Evolutionary conservation across 2,113 vertebrate species (phyloP).

Genomic region (Saiga tatarica): DNA sequence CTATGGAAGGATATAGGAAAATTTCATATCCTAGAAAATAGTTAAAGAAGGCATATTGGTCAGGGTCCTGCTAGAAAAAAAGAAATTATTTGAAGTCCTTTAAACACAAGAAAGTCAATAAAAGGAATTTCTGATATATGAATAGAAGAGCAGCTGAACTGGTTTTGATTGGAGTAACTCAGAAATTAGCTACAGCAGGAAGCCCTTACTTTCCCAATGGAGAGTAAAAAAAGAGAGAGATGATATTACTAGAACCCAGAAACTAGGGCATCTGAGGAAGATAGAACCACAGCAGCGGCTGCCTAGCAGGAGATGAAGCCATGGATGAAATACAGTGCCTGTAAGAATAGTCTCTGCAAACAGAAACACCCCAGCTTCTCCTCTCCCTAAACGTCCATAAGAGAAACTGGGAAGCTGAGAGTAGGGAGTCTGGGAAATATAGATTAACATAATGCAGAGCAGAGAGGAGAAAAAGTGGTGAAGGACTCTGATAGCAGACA

Average conservation of each 20-base stretch:
- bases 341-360: not conserved
- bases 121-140: not conserved
- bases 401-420: not conserved
- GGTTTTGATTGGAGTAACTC: not conserved
- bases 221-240: not conserved
- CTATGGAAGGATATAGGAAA: not conserved
- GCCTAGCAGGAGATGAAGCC: not conserved
- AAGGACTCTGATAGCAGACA: not conserved
- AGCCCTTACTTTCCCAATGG: not conserved
- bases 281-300: not conserved
- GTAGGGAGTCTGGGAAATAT: not conserved
- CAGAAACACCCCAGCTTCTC: not conserved
- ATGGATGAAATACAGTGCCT: not conserved
- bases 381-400: not conserved
- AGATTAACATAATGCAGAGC: not conserved
- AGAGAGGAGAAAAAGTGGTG: not conserved
- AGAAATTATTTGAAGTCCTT: not conserved
- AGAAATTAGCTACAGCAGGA: not conserved
- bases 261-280: not conserved
- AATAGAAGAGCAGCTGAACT: not conserved
- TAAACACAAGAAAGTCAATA: not conserved
- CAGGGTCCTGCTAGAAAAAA: not conserved
- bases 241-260: not conserved
- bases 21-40: not conserved
- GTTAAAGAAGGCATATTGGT: not conserved